phyloP scores from a whole-genome alignment of 2,113 vertebrate genomes.

The Dryoscopus gambensis region DNA sequence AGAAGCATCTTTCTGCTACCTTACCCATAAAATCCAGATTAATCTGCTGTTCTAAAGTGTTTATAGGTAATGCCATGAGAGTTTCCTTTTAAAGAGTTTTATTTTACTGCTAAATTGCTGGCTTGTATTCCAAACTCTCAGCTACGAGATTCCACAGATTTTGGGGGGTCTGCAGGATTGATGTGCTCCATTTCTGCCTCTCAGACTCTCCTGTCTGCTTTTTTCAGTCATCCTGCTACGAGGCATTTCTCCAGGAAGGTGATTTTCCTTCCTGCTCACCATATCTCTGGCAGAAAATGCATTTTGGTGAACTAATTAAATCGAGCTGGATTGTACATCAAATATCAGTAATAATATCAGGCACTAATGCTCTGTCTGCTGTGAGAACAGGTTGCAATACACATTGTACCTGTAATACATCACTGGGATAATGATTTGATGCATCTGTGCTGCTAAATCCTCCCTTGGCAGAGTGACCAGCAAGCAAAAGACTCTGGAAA shows the following conservation, averaged over 20 bases:
- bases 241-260: neutral
- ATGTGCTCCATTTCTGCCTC: neutral
- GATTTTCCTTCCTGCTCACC: neutral
- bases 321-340: neutral
- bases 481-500: neutral
- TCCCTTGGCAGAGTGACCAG: neutral
- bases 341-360: neutral
- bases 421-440: neutral
- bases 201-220: neutral
- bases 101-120: neutral
- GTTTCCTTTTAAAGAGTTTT: neutral
- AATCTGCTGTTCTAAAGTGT: neutral
- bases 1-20: neutral
- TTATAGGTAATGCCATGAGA: neutral
- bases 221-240: neutral
- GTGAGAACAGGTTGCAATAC: neutral
- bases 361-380: neutral
- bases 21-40: neutral
- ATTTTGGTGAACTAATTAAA: conserved; percentile 1
- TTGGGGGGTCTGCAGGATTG: neutral
- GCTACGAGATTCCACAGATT: neutral
- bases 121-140: neutral
- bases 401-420: neutral
- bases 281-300: neutral
- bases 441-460: neutral